Evolutionary conservation across 2,888 invertebrate species (phyloP).

Genomic region (Pseudeuparius sepicola): DNA sequence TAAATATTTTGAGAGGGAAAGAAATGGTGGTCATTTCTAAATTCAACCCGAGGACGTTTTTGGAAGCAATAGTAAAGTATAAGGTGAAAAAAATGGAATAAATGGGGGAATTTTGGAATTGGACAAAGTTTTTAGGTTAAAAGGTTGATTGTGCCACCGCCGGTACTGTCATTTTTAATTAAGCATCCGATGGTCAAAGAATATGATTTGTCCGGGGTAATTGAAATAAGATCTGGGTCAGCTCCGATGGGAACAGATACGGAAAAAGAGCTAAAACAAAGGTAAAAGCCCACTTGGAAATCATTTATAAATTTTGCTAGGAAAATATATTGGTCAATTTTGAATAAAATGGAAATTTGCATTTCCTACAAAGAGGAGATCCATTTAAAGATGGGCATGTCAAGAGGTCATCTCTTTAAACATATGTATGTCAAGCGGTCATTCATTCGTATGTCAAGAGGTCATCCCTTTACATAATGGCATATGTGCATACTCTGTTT

Average conservation of each 20-base stretch:
- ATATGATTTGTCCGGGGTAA: slow-evolving; percentile 64
- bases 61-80: slow-evolving; percentile 60
- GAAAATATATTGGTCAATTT: no score
- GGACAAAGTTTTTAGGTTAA: slow-evolving; percentile 17
- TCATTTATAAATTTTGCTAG: no score
- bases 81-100: slow-evolving; percentile 37
- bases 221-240: slow-evolving; percentile 66
- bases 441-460: no score
- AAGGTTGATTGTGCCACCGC: slow-evolving; percentile 58
- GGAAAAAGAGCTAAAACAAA: slow-evolving; percentile 48
- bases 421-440: no score
- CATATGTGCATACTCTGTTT: no score
- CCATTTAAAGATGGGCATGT: no score
- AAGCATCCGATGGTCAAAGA: slow-evolving; percentile 69
- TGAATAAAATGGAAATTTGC: no score
- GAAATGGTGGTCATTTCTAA: slow-evolving; percentile 47
- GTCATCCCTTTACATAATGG: no score
- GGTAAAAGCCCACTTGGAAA: no score
- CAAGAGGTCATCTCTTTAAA: no score
- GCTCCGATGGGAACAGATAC: slow-evolving; percentile 70
- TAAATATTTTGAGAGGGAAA: slow-evolving; percentile 47
- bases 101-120: no score
- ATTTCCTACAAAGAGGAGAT: no score
- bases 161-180: slow-evolving; percentile 71
- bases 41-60: slow-evolving; percentile 65